These are phyloP conservation scores for Copidosoma floridanum DNA, from an alignment of 1,140 invertebrate species.

Conservation along the genomic window DNA sequence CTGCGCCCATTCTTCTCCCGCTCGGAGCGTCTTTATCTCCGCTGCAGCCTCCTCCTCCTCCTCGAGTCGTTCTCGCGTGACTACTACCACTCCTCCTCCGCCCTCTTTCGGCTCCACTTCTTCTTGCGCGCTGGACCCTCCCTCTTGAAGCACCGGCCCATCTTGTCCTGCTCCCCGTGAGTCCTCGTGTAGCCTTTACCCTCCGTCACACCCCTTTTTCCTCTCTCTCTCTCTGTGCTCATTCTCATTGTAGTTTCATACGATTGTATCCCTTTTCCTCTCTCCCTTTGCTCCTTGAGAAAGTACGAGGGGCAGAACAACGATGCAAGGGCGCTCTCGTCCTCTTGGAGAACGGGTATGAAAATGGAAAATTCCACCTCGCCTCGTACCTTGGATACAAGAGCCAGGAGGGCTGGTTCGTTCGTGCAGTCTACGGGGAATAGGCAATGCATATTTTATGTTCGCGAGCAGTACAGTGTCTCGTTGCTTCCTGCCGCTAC, in stretches of 20 bases:
- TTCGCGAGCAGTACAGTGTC: conserved; percentile 31
- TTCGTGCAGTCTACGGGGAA: conserved; percentile 38
- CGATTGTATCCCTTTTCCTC: neutral
- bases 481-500: conserved; percentile 6
- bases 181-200: neutral
- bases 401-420: conserved; percentile 38
- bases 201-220: neutral
- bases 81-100: neutral
- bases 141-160: neutral
- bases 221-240: neutral
- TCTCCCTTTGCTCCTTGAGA: conserved; percentile 3
- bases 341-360: conserved; percentile 33
- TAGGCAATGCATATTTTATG: conserved; percentile 53
- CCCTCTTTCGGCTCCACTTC: neutral
- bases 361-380: conserved; percentile 41
- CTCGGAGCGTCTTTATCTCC: conserved; percentile 8
- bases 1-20: conserved; percentile 8
- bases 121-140: conserved; percentile 8
- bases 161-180: neutral
- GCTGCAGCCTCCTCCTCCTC: conserved; percentile 2
- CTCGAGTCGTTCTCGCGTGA: conserved; percentile 12
- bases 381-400: conserved; percentile 31
- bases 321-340: neutral
- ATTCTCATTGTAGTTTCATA: neutral
- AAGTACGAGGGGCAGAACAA: neutral